Percentiles rank a stretch among this genome's conserved stretches.
Conservation (phyloP, 2,888 invertebrate species). For the Allacma fusca region DNA sequence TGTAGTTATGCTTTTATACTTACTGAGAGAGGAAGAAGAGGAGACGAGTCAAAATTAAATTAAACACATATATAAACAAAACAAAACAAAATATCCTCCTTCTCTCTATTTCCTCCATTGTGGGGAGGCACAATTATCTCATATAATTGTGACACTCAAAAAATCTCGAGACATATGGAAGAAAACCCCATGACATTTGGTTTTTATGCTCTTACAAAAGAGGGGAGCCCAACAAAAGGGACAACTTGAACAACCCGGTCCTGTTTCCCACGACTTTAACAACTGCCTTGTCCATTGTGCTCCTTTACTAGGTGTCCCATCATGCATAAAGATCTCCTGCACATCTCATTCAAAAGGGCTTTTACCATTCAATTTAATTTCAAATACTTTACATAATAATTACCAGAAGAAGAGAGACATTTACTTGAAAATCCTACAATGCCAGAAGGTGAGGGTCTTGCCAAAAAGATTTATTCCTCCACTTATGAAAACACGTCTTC, state of each 20-base stretch:
- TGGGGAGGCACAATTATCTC: not conserved
- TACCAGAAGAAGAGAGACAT: too few species aligned
- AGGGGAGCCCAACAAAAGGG: not conserved
- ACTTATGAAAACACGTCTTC: too few species aligned
- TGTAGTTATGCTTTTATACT: too few species aligned
- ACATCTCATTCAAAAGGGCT: too few species aligned
- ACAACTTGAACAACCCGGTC: not conserved
- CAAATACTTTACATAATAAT: too few species aligned
- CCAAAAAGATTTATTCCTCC: too few species aligned
- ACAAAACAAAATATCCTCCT: not conserved
- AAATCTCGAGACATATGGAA: not conserved
- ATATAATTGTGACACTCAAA: not conserved
- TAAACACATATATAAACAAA: too few species aligned
- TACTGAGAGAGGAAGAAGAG: too few species aligned
- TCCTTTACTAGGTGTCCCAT: not conserved
- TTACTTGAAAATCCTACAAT: too few species aligned
- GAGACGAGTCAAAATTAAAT: not conserved
- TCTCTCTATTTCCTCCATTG: not conserved
- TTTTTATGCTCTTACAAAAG: not conserved
- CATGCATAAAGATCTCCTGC: not conserved
- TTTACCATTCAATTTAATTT: too few species aligned
- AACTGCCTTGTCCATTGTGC: not conserved
- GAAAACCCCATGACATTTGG: constrained; percentile 11
- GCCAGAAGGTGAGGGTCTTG: too few species aligned
- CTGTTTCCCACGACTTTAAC: constrained; percentile 4